These are phyloP conservation scores for Hydrozoanthus tunicans DNA, from an alignment of 64 coral and sea anemone genomes.

Conservation along the genomic window DNA sequence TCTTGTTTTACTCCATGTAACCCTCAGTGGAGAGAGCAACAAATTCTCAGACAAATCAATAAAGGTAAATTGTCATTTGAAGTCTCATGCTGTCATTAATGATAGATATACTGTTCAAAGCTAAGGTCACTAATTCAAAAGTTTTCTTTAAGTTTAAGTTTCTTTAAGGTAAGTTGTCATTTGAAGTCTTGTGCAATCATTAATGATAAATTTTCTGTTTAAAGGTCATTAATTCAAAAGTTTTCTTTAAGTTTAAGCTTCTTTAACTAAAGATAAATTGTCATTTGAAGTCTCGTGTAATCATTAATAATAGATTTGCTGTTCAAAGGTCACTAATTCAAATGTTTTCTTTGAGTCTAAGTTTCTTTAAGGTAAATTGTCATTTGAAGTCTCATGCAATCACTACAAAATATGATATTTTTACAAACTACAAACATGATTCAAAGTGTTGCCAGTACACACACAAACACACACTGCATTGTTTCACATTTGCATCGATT, in stretches of 20 bases:
- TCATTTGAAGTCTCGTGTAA: too few species aligned
- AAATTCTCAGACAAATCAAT: conserved; percentile 87
- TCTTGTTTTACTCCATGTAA: conserved; percentile 84
- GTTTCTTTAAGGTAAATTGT: conserved; percentile 56
- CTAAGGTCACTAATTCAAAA: neutral
- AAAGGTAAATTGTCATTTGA: conserved; percentile 50
- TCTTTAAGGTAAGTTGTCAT: conserved; percentile 54
- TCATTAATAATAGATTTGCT: neutral
- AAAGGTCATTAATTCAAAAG: neutral
- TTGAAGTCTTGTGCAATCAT: neutral
- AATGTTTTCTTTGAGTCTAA: too few species aligned
- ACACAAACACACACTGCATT: too few species aligned
- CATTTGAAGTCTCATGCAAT: too few species aligned
- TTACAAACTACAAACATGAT: too few species aligned
- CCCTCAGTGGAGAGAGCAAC: conserved; percentile 67
- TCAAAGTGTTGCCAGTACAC: too few species aligned
- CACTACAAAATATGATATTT: neutral
- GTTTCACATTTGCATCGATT: too few species aligned
- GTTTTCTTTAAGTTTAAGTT: too few species aligned
- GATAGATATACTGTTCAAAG: neutral
- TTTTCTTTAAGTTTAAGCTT: too few species aligned
- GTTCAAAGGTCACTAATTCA: too few species aligned
- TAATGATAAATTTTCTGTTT: neutral
- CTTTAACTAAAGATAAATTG: conserved; percentile 54
- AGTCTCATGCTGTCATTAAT: neutral